Evolutionary conservation across 1,140 invertebrate species (phyloP).

Genomic region (Zaprionus davidi): DNA sequence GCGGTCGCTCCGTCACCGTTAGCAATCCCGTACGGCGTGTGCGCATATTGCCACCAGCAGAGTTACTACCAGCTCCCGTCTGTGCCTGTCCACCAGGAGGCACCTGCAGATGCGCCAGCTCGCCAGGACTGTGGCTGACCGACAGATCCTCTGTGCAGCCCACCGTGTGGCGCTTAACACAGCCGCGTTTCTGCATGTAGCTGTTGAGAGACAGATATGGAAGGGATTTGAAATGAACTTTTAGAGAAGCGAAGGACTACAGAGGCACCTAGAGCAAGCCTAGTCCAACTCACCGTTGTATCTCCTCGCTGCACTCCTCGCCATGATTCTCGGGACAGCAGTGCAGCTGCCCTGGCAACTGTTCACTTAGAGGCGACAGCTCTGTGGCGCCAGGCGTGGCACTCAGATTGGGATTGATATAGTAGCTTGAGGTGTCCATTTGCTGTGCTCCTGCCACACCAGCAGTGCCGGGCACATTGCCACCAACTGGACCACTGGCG

Average conservation of each 20-base stretch:
- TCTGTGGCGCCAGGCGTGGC: conserved; percentile 44
- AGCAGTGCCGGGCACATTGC: conserved; percentile 31
- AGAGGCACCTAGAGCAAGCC: neutral
- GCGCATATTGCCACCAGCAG: conserved; percentile 85
- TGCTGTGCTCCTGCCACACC: conserved; percentile 30
- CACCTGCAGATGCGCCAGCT: conserved; percentile 74
- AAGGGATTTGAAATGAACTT: neutral
- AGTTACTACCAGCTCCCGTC: conserved; percentile 39
- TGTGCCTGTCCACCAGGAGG: conserved; percentile 57
- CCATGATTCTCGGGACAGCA: conserved; percentile 52
- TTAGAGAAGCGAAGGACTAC: neutral
- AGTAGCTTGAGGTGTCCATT: conserved; percentile 66
- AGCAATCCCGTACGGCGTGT: conserved; percentile 91
- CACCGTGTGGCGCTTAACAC: conserved; percentile 87
- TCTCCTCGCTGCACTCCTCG: conserved; percentile 82
- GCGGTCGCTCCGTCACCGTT: conserved; percentile 93
- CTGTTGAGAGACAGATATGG: conserved; percentile 81
- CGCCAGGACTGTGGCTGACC: conserved; percentile 83
- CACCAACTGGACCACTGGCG: conserved; percentile 66
- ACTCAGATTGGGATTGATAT: conserved; percentile 63
- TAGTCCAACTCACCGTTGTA: conserved; percentile 63
- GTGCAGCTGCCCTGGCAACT: conserved; percentile 48
- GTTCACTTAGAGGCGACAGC: conserved; percentile 60
- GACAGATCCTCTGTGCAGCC: conserved; percentile 83
- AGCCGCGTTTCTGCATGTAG: conserved; percentile 90